Conservation (phyloP, 2,113 vertebrate species). For the Galbula dea region DNA sequence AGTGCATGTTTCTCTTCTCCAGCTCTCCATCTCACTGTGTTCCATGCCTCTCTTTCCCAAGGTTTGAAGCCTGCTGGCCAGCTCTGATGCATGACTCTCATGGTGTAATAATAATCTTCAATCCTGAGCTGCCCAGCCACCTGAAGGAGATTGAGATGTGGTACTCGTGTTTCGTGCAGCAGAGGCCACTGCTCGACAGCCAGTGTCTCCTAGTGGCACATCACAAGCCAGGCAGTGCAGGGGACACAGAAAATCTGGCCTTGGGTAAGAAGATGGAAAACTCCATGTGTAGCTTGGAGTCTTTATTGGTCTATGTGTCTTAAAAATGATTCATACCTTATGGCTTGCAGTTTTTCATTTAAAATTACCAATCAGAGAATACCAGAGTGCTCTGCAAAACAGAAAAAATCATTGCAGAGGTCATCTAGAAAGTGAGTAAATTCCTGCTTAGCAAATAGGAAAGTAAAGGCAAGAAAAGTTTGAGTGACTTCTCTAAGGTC, state of each 20-base stretch:
- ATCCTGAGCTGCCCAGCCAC: constrained; percentile 87
- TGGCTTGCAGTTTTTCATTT: background rate
- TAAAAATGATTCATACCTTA: background rate
- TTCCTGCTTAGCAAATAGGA: background rate
- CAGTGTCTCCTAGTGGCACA: constrained; percentile 94
- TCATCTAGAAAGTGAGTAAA: background rate
- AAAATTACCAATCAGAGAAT: background rate
- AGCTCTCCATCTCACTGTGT: background rate
- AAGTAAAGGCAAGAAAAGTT: background rate
- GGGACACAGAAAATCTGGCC: constrained; percentile 65
- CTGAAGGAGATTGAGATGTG: constrained; percentile 89
- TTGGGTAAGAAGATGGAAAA: constrained; percentile 78
- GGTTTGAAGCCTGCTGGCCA: constrained; percentile 97
- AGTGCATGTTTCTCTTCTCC: background rate
- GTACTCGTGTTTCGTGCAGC: constrained; percentile 87
- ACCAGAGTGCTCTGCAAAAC: background rate
- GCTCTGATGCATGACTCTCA: constrained; percentile 88
- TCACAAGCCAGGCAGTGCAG: constrained; percentile 84
- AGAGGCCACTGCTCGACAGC: constrained; percentile 81
- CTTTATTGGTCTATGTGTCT: background rate
- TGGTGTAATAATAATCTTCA: constrained; percentile 91
- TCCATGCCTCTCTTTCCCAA: constrained; percentile 28
- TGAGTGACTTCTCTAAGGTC: background rate
- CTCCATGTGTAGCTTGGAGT: background rate
- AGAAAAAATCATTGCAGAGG: background rate